Percentiles rank a stretch among this genome's conserved stretches.
These are phyloP conservation scores for Cairina moschata DNA, from an alignment of 2,113 vertebrate species.

Conservation along the genomic window DNA sequence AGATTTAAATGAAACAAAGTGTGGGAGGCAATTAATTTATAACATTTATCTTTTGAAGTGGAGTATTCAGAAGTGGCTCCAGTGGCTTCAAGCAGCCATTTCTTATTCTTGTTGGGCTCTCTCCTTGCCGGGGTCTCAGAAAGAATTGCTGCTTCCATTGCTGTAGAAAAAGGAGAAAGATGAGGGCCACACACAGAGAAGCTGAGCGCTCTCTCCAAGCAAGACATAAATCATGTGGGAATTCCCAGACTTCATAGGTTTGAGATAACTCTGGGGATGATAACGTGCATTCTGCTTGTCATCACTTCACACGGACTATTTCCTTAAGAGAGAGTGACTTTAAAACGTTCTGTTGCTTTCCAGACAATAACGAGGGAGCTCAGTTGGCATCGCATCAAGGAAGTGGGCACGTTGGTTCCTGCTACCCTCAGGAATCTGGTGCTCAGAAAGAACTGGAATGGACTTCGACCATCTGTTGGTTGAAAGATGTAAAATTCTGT, in stretches of 20 bases:
- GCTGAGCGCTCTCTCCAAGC: background rate
- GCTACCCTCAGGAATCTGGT: background rate
- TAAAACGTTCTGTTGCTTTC: background rate
- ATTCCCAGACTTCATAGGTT: background rate
- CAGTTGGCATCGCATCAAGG: background rate
- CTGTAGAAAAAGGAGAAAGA: background rate
- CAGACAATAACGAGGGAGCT: background rate
- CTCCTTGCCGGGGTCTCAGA: background rate
- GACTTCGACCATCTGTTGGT: background rate
- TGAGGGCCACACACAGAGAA: conserved; percentile 6
- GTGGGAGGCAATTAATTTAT: conserved; percentile 17
- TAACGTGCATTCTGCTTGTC: background rate
- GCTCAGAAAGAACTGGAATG: background rate
- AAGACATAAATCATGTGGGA: background rate
- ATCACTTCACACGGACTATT: background rate
- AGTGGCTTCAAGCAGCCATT: conserved; percentile 9
- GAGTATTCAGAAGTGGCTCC: background rate
- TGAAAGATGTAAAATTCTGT: background rate
- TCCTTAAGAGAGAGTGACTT: background rate
- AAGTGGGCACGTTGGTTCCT: background rate
- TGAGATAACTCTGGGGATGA: background rate
- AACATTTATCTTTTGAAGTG: conserved; percentile 8
- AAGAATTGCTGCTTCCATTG: background rate
- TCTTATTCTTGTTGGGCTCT: conserved; percentile 18
- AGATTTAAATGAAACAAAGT: background rate